A percentile compares a stretch with the other conserved stretches of the same genome.
These are phyloP conservation scores for Morpho deidamia DNA, from an alignment of 2,888 invertebrate species.

Conservation along the genomic window DNA sequence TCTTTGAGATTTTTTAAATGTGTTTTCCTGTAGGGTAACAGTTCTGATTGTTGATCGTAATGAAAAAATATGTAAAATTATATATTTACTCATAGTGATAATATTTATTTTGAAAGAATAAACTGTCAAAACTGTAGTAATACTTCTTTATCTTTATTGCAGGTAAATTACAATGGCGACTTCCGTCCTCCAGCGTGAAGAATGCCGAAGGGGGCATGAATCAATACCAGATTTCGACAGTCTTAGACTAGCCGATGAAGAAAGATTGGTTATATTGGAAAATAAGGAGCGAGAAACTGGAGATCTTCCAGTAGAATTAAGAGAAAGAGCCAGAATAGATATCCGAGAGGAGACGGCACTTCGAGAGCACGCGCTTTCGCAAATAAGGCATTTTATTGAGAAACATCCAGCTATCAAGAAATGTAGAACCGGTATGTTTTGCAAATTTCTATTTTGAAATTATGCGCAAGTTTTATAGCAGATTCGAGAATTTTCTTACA, in stretches of 20 bases:
- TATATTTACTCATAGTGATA: too few species aligned
- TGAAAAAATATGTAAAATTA: too few species aligned
- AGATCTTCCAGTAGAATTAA: constrained; percentile 74
- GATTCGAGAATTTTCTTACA: too few species aligned
- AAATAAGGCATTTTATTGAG: constrained; percentile 89
- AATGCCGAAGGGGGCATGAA: constrained; percentile 55
- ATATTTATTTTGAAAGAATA: too few species aligned
- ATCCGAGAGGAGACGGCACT: constrained; percentile 88
- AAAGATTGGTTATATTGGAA: constrained; percentile 49
- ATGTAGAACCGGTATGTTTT: constrained; percentile 83
- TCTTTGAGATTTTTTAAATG: too few species aligned
- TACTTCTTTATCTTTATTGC: constrained; percentile 4
- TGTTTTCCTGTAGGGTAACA: too few species aligned
- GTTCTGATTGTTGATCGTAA: too few species aligned
- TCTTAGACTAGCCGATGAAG: constrained; percentile 57
- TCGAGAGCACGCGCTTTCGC: constrained; percentile 84
- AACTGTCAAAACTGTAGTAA: too few species aligned
- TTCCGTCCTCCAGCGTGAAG: constrained; percentile 65
- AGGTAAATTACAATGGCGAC: constrained; percentile 55
- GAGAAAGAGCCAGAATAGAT: constrained; percentile 83
- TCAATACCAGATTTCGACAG: constrained; percentile 48
- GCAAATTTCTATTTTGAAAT: neutral
- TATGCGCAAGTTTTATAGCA: neutral
- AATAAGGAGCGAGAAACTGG: constrained; percentile 61
- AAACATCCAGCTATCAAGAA: constrained; percentile 90